Conservation (phyloP, 2,888 invertebrate species). For the Patella ulyssiponensis region DNA sequence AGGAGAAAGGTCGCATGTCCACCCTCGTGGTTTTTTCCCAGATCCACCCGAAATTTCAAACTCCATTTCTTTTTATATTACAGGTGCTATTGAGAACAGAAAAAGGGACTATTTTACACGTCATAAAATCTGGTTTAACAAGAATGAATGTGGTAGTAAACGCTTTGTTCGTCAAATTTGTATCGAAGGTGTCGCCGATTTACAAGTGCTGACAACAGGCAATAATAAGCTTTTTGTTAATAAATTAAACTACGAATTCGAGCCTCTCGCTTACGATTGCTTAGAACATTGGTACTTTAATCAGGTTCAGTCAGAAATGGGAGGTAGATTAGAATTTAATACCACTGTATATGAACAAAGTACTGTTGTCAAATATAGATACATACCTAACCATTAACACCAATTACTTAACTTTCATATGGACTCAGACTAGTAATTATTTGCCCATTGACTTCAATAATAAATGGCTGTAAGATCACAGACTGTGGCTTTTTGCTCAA, state of each 20-base stretch:
- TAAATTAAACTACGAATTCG: slow-evolving; percentile 57
- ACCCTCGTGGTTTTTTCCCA: too few relatives aligned
- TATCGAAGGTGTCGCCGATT: slow-evolving; percentile 54
- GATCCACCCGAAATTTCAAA: too few relatives aligned
- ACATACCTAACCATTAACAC: neutral
- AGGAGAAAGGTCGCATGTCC: too few relatives aligned
- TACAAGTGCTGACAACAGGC: slow-evolving; percentile 42
- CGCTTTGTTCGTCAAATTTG: slow-evolving; percentile 52
- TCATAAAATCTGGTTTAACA: slow-evolving; percentile 42
- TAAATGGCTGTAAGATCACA: too few relatives aligned
- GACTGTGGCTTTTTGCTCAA: too few relatives aligned
- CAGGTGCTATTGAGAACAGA: neutral
- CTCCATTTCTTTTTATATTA: neutral
- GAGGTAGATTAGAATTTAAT: slow-evolving; percentile 24
- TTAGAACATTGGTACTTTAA: slow-evolving; percentile 54
- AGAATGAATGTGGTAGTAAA: slow-evolving; percentile 36
- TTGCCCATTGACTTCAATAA: too few relatives aligned
- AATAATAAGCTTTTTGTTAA: slow-evolving; percentile 58
- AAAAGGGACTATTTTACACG: neutral
- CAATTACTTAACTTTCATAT: too few relatives aligned
- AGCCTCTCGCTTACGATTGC: slow-evolving; percentile 55
- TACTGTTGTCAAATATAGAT: neutral
- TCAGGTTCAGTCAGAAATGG: slow-evolving; percentile 28
- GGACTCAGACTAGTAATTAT: too few relatives aligned
- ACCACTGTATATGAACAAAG: slow-evolving; percentile 21